Evolutionary conservation across 2,888 invertebrate species (phyloP).

Genomic region (Pantelozetes paolii): DNA sequence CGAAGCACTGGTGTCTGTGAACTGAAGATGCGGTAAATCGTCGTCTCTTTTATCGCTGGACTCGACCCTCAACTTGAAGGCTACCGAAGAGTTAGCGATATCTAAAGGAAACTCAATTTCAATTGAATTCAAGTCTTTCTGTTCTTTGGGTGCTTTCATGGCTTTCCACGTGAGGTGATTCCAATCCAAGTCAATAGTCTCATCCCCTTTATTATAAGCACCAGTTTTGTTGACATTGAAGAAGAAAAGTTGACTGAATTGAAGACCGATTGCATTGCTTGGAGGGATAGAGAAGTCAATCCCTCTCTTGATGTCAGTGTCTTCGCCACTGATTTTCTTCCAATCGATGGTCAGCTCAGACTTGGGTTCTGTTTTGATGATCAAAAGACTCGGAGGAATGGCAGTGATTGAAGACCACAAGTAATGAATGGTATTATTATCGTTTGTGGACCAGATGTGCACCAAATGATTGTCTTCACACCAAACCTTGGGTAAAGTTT

Average conservation of each 20-base stretch:
- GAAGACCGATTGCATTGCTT: not conserved
- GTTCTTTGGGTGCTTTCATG: not conserved
- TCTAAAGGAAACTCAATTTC: too few species aligned
- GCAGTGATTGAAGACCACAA: conserved; percentile 30
- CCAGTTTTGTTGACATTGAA: conserved; percentile 16
- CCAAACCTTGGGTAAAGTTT: not conserved
- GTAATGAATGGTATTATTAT: conserved; percentile 21
- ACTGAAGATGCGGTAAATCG: conserved; percentile 8
- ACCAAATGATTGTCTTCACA: not conserved
- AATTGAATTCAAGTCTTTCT: too few species aligned
- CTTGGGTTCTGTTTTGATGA: conserved; percentile 1
- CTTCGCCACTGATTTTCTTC: not conserved
- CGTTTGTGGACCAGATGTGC: not conserved
- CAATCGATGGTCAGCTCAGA: conserved; percentile 27
- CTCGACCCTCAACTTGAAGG: conserved; percentile 11
- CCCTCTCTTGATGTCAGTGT: not conserved
- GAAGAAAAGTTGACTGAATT: conserved; percentile 19
- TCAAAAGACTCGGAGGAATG: conserved; percentile 18
- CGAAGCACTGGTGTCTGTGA: conserved; percentile 8
- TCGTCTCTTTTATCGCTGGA: conserved; percentile 21
- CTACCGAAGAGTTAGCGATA: not conserved
- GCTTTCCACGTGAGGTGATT: not conserved
- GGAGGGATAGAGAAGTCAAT: not conserved
- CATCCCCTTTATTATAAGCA: not conserved
- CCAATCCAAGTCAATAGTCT: not conserved